Conservation (phyloP, 2,888 invertebrate species). For the Trimorus sp. region DNA sequence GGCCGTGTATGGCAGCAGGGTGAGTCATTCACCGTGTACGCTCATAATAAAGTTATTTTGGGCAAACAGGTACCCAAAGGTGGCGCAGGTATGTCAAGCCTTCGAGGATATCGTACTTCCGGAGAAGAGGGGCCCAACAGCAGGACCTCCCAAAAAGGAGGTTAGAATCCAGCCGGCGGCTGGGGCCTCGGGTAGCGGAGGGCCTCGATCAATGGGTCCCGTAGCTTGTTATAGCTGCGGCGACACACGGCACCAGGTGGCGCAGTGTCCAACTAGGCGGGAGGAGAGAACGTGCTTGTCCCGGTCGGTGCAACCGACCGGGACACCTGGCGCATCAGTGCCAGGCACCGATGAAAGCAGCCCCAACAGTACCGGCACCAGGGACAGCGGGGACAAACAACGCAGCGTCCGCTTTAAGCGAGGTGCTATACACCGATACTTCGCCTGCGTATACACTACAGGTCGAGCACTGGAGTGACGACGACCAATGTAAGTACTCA, state of each 20-base stretch:
- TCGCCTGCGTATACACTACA: background rate
- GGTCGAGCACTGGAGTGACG: background rate
- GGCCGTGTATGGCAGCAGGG: conserved; percentile 45
- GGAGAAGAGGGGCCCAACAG: background rate
- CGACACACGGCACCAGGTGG: conserved; percentile 14
- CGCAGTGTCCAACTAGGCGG: background rate
- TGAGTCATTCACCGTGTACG: conserved; percentile 58
- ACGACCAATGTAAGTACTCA: background rate
- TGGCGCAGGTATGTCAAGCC: background rate
- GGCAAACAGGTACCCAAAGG: conserved; percentile 38
- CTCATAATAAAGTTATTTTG: conserved; percentile 13
- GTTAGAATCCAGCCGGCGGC: background rate
- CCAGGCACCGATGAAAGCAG: background rate
- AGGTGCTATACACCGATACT: background rate
- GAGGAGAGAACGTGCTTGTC: conserved; percentile 3
- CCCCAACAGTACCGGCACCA: no score
- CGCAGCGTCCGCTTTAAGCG: background rate
- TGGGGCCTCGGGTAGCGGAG: background rate
- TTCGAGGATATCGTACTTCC: conserved; percentile 19
- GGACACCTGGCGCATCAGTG: conserved; percentile 13
- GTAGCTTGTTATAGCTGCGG: conserved; percentile 29
- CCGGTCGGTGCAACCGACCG: conserved; percentile 1
- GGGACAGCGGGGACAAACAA: no score
- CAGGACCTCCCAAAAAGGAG: background rate
- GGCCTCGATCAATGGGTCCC: background rate